Percentiles rank a stretch among this genome's conserved stretches.
These are phyloP conservation scores for Cebidichthys violaceus DNA, from an alignment of 2,113 vertebrate species.

Conservation along the genomic window DNA sequence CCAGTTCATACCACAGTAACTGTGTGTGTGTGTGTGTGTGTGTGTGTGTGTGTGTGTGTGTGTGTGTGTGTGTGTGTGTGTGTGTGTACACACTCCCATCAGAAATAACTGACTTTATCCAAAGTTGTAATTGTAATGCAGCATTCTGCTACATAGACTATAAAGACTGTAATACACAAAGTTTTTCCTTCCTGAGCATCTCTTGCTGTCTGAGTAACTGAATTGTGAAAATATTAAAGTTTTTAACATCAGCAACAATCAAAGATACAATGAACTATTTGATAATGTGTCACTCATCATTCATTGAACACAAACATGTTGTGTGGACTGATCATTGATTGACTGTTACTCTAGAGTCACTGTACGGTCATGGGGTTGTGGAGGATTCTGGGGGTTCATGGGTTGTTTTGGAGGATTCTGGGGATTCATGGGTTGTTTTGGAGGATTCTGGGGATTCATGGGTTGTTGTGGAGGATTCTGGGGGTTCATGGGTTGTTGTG, in stretches of 20 bases:
- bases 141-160: not conserved
- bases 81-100: not conserved
- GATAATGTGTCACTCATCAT: not conserved
- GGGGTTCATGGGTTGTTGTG: too few relatives aligned
- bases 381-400: too few relatives aligned
- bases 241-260: not conserved
- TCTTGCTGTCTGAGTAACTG: not conserved
- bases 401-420: not conserved
- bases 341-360: not conserved
- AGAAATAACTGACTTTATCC: constrained; percentile 11
- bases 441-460: not conserved
- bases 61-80: not conserved
- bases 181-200: not conserved
- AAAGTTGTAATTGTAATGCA: not conserved
- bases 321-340: constrained; percentile 1
- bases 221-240: not conserved
- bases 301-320: not conserved
- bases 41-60: too few relatives aligned
- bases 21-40: too few relatives aligned
- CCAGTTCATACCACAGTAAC: too few relatives aligned
- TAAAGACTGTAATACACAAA: too few relatives aligned
- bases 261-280: too few relatives aligned
- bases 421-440: too few relatives aligned
- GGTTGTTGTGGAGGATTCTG: not conserved
- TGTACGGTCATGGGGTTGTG: not conserved